Evolutionary conservation across 2,113 vertebrate species (phyloP), one percentile per base, ranked within the genome.

Genomic region (Brachypteracias leptosomus): DNA sequence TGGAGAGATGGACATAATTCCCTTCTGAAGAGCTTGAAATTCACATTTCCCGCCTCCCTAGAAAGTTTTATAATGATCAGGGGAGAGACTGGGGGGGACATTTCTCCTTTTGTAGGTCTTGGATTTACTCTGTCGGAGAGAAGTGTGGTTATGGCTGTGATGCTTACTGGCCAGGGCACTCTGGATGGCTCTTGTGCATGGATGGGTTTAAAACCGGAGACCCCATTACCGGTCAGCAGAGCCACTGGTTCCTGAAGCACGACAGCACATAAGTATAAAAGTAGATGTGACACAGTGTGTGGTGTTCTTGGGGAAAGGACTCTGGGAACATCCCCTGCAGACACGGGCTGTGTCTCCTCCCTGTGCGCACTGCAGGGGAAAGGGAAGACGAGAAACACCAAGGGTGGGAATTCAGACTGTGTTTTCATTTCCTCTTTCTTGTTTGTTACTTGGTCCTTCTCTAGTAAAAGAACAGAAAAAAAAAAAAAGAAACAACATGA

Each of bases 381-480:
- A 96, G 88, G 94, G 95, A 95, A 96, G 76, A 94, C 0, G 12
- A 91, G 90, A 95, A 97, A 88, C 65, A 94, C 74, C 67, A 62
- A 70, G 84, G 86, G 96, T 92, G 92, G 96, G 92, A 95, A 97
- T 96, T 93, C 77, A 94, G 90, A 33, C 71, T 66, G 40, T 74
- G 79, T 83, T 95, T 97, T 95, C 95, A 79, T 93, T 97, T 97
- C 93, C 96, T 95, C 95, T 96, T 97, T 96, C 73, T 95, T 95
- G 85, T 94, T 96, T 96, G 80, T 94, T 75, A 89, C 93, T 94
- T 89, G 61, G 83, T 94, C 62, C 70, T 88, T 85, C 79, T 93
- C 90, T 80, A 96, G 92, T 72, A 93, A 89, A 94, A 96, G 35
- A 55, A 70, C 59, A 82, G 77, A 71, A 89, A 85, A 73, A 58